phyloP scores from a whole-genome alignment of 2,797 vertebrate genomes.

The Sebastes taczanowskii region DNA sequence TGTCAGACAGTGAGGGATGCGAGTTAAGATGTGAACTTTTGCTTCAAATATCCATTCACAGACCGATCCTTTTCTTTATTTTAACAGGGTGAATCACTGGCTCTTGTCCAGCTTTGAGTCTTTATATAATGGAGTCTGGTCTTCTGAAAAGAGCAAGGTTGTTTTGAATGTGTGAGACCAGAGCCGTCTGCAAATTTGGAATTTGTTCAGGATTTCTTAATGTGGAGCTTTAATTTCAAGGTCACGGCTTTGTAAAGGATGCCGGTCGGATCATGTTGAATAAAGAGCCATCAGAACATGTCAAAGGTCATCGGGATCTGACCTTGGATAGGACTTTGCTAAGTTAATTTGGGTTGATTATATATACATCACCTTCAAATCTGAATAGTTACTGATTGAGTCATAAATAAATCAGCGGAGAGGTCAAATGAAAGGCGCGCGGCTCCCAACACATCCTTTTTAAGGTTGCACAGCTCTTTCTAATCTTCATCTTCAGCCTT shows the following conservation, averaged over 20 bases:
- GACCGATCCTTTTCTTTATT: slow-evolving; percentile 2
- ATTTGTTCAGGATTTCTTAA: slow-evolving; percentile 12
- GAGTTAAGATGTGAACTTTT: slow-evolving; percentile 6
- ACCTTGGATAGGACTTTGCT: slow-evolving; percentile 15
- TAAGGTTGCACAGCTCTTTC: slow-evolving; percentile 9
- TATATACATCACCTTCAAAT: slow-evolving; percentile 28
- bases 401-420: slow-evolving; percentile 35
- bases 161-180: slow-evolving; percentile 38
- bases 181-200: background rate
- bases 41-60: slow-evolving; percentile 32
- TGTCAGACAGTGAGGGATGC: background rate
- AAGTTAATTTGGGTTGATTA: slow-evolving; percentile 37
- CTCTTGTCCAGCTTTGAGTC: slow-evolving; percentile 22
- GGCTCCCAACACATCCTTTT: background rate
- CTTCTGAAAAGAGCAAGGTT: slow-evolving; percentile 22
- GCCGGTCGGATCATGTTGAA: background rate
- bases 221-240: slow-evolving; percentile 18
- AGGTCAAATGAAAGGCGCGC: slow-evolving; percentile 35
- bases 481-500: slow-evolving; percentile 47
- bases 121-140: slow-evolving; percentile 24
- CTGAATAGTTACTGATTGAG: slow-evolving; percentile 13
- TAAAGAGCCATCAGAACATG: background rate
- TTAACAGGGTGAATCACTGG: slow-evolving; percentile 21
- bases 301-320: slow-evolving; percentile 2
- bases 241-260: background rate